Conservation (phyloP, 2,113 vertebrate species). For the human (Homo sapiens) region DNA sequence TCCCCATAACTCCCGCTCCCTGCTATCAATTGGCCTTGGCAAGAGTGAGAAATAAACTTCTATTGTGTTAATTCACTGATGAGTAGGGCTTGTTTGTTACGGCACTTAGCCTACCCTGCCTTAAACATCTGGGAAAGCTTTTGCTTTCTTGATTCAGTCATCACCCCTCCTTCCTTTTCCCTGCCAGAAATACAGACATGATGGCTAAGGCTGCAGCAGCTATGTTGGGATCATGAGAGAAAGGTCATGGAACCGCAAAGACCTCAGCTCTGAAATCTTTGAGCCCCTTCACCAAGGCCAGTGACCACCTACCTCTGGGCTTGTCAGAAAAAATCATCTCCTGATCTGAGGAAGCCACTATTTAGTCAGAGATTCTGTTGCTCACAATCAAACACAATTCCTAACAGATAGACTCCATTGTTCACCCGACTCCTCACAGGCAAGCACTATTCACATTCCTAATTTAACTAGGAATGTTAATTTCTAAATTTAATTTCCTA, state of each 20-base stretch:
- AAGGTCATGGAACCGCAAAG: background rate
- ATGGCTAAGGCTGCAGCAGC: background rate
- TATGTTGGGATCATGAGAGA: background rate
- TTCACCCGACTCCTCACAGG: background rate
- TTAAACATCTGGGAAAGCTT: background rate
- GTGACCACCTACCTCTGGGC: background rate
- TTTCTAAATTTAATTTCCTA: no score
- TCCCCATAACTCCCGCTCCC: background rate
- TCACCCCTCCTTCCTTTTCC: background rate
- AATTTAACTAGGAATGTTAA: no score
- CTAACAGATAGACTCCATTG: background rate
- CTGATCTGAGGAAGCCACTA: background rate
- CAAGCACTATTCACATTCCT: background rate
- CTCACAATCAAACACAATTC: background rate
- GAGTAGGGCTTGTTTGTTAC: background rate
- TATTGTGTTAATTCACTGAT: background rate
- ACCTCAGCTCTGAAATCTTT: background rate
- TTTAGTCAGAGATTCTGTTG: background rate
- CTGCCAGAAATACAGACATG: background rate
- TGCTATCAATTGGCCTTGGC: background rate
- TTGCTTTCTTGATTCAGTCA: constrained; percentile 17
- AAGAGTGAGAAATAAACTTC: background rate
- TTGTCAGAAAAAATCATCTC: background rate
- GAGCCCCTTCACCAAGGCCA: background rate
- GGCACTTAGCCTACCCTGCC: background rate